Evolutionary conservation across 2,888 invertebrate genomes (phyloP).

Genomic region (Dysmachus trigonus): DNA sequence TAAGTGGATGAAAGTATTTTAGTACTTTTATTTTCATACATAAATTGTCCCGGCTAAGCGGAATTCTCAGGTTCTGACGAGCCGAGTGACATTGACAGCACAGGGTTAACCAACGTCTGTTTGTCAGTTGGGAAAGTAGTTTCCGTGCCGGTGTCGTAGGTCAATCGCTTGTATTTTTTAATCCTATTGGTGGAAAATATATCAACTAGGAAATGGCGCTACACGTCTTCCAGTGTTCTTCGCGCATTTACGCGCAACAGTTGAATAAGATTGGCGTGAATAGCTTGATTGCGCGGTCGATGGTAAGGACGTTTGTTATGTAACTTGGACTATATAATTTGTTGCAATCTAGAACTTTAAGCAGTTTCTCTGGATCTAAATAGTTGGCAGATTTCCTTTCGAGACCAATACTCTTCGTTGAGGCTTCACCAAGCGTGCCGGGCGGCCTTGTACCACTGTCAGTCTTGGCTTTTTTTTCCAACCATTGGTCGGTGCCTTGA

Average conservation of each 20-base stretch:
- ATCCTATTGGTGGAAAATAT: background rate
- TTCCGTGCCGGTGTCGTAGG: background rate
- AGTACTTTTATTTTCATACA: background rate
- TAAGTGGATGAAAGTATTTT: no score
- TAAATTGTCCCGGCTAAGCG: no score
- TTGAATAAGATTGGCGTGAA: background rate
- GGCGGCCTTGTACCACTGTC: no score
- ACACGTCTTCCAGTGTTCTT: background rate
- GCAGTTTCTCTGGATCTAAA: background rate
- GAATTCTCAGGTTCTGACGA: background rate
- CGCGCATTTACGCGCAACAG: background rate
- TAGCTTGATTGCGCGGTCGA: background rate
- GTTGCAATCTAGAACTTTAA: background rate
- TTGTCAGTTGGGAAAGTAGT: background rate
- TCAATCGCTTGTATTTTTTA: background rate
- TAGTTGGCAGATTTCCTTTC: background rate
- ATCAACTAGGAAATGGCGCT: background rate
- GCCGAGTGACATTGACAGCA: background rate
- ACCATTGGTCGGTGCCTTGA: no score
- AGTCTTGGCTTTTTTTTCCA: no score
- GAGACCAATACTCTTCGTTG: background rate
- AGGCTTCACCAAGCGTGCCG: background rate
- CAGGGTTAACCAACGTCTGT: background rate
- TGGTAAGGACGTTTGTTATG: constrained; percentile 21
- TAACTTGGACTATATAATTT: background rate